These are phyloP conservation scores for Dryomyza anilis DNA, from an alignment of 2,888 invertebrate genomes.

Conservation along the genomic window DNA sequence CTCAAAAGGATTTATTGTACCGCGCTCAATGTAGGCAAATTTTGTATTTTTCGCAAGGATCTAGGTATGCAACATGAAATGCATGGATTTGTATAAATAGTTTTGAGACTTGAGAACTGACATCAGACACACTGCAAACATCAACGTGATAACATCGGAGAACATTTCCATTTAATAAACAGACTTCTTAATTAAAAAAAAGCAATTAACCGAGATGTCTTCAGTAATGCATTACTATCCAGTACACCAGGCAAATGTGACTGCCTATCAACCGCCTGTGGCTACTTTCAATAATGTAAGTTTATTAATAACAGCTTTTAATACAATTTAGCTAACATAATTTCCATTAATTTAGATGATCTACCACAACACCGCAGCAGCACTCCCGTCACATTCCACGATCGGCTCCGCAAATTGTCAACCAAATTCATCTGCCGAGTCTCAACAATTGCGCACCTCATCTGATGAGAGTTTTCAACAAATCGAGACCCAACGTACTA, in stretches of 20 bases:
- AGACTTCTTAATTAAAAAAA: not conserved
- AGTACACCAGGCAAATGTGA: slow-evolving; percentile 8
- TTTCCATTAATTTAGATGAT: slow-evolving; percentile 5
- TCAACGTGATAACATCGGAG: slow-evolving; percentile 14
- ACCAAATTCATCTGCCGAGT: not conserved
- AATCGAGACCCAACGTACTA: not conserved
- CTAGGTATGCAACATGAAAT: not conserved
- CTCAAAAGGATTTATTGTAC: slow-evolving; percentile 48
- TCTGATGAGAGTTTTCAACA: slow-evolving; percentile 20
- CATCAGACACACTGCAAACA: not conserved
- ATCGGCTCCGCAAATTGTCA: not conserved
- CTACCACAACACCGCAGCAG: slow-evolving; percentile 3
- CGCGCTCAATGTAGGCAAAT: slow-evolving; percentile 47
- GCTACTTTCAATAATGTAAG: slow-evolving; percentile 27
- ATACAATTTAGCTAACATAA: not conserved
- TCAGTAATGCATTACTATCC: slow-evolving; percentile 27
- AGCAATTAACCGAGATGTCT: slow-evolving; percentile 21
- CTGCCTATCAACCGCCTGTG: slow-evolving; percentile 1
- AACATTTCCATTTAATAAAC: slow-evolving; percentile 1
- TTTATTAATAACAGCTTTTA: not conserved
- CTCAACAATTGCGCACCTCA: slow-evolving; percentile 15
- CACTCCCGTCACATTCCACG: not conserved
- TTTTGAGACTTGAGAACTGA: no score
- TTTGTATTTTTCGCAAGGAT: slow-evolving; percentile 32
- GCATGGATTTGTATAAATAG: slow-evolving; percentile 15